Base-by-base conservation (phyloP, 2,888 invertebrate species). In the Agrochola macilenta region DNA sequence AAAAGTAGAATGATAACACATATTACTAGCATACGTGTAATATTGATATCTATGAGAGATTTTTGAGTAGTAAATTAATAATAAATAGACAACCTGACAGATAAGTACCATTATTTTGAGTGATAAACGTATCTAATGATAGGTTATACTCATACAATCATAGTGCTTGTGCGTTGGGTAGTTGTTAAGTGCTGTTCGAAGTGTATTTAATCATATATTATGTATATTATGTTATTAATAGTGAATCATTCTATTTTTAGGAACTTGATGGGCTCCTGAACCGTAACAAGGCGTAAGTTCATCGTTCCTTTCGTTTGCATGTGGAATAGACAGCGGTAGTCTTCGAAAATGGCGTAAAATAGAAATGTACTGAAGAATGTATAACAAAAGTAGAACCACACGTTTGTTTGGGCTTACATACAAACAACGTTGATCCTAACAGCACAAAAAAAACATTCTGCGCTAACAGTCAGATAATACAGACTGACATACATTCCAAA, bases 81-180 rank as follows among this genome's bases (percentile, higher is more conserved):
- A 69, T 17, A 46, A 54, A 66, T 23, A 23, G 39, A 14, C 23
- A 66, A 57, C 49, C 57, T 49, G 46, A 63, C 54, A 5, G 49
- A 43, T 60, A 60, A 60, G n/a, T 70, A 69, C 54, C 7, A 49
- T 30, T 49, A 43, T 46, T 80, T 52, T 46, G 49, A 65, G 60
- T 82, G 69, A 70, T 77, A 82, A 77, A 70, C 14, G 49, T 46
- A 35, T 35, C 26, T 82, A 82, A 81, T 81, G 43, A 77, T 61
- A 39, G 78, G 78, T 81, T 77, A 30, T n/a, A 65, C 52, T 12
- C 14, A 35, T 52, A 20, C 1, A 81, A 82, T 60, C 26, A 69
- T 66, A 66, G 39, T 69, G 69, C 23, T 57, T 49, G 12, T 78
- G n/a, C 43, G 58, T 74, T 52, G 20, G 46, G 26, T 17, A 20